Evolutionary conservation across 2,797 vertebrate species (phyloP).

Genomic region (Percopsis omiscomaycus): DNA sequence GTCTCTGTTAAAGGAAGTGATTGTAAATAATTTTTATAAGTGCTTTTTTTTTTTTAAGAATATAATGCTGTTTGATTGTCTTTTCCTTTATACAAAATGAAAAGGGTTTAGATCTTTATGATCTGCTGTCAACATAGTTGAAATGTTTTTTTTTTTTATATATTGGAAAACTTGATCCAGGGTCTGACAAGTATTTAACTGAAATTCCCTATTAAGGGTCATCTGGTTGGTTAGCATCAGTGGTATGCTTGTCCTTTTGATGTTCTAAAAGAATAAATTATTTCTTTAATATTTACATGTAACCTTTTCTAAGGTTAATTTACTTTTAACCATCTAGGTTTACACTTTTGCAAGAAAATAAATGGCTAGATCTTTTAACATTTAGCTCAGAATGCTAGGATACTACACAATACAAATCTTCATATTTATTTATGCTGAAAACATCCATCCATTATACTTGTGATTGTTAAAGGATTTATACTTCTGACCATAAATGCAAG

Average conservation of each 20-base stretch:
- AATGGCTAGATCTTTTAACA: too few species aligned
- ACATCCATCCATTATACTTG: too few species aligned
- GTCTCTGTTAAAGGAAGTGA: slow-evolving; percentile 47
- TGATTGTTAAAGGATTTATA: background rate
- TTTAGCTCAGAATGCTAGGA: too few species aligned
- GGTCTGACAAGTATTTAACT: slow-evolving; percentile 30
- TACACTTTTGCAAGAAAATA: too few species aligned
- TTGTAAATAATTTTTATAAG: slow-evolving; percentile 61
- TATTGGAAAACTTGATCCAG: slow-evolving; percentile 27
- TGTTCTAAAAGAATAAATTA: too few species aligned
- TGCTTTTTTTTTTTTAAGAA: slow-evolving; percentile 21
- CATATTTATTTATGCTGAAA: too few species aligned
- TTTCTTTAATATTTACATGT: too few species aligned
- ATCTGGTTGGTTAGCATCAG: slow-evolving; percentile 25
- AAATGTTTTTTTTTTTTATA: slow-evolving; percentile 12
- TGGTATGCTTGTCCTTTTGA: too few species aligned
- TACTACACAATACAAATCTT: too few species aligned
- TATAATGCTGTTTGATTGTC: slow-evolving; percentile 48
- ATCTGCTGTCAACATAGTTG: slow-evolving; percentile 40
- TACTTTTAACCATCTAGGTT: too few species aligned
- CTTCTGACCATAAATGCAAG: slow-evolving; percentile 26
- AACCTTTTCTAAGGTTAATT: too few species aligned
- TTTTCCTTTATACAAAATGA: slow-evolving; percentile 29
- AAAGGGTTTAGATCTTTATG: slow-evolving; percentile 15
- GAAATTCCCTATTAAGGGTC: slow-evolving; percentile 32